Conservation (phyloP, 2,113 vertebrate genomes). For the Coptodon bakossiorum region DNA sequence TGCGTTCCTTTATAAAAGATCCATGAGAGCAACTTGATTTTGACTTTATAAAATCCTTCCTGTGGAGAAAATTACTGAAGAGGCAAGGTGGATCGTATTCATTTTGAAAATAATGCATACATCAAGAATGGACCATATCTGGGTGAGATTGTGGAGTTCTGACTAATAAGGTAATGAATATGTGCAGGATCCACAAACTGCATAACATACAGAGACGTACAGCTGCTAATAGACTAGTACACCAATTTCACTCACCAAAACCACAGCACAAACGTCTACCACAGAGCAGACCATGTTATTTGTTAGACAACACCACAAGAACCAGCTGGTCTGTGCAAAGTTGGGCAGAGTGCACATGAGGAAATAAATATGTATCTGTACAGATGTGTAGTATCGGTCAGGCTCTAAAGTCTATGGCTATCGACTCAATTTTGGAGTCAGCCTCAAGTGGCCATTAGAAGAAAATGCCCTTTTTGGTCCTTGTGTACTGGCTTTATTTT, state of each 20-base stretch:
- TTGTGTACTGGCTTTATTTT: background rate
- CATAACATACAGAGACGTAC: background rate
- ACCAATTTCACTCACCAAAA: background rate
- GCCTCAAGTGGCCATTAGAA: background rate
- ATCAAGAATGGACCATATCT: background rate
- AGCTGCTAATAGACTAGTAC: background rate
- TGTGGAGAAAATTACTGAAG: background rate
- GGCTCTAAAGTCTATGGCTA: background rate
- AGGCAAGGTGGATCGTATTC: background rate
- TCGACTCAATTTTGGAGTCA: background rate
- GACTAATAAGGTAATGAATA: background rate
- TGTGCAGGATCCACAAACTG: background rate
- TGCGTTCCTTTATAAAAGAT: background rate
- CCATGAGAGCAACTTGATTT: background rate
- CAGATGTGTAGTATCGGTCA: background rate
- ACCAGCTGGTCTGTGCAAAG: background rate
- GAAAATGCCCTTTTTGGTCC: background rate
- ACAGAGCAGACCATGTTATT: background rate
- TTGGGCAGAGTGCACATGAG: background rate
- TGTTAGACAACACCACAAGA: background rate
- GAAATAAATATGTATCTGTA: background rate
- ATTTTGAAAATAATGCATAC: background rate
- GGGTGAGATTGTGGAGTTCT: background rate
- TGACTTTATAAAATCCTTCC: background rate
- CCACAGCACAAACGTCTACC: background rate